Conservation (phyloP, 2,113 vertebrate genomes). For the Neogale vison region DNA sequence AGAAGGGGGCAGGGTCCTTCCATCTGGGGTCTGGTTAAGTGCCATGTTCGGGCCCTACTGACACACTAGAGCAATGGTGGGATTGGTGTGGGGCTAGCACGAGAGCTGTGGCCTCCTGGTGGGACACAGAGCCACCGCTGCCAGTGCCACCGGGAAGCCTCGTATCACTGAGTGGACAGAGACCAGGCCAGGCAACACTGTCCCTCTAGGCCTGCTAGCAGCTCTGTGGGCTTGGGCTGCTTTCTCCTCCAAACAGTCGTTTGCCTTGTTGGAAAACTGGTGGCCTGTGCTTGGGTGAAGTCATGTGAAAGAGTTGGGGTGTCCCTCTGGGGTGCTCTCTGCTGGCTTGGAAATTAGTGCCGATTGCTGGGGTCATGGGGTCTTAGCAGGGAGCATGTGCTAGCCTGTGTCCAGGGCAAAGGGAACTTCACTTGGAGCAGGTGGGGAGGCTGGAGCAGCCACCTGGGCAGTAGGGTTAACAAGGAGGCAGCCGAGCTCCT, state of each 20-base stretch:
- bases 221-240: neutral
- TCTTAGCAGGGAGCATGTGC: neutral
- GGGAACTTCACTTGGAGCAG: neutral
- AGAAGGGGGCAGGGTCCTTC: neutral
- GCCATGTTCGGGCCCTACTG: neutral
- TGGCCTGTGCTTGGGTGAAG: neutral
- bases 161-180: neutral
- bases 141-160: neutral
- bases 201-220: neutral
- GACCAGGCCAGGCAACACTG: neutral
- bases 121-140: neutral
- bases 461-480: slow-evolving; percentile 70
- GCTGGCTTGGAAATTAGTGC: neutral
- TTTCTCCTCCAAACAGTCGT: neutral
- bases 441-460: neutral
- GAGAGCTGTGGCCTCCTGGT: neutral
- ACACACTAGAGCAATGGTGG: neutral
- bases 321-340: neutral
- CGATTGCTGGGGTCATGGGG: neutral
- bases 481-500: neutral
- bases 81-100: too few relatives aligned
- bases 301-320: neutral
- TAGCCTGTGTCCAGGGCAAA: neutral
- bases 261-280: slow-evolving; percentile 30
- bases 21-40: neutral